Conservation (phyloP, 2,113 vertebrate species). For the Melospiza melodia region DNA sequence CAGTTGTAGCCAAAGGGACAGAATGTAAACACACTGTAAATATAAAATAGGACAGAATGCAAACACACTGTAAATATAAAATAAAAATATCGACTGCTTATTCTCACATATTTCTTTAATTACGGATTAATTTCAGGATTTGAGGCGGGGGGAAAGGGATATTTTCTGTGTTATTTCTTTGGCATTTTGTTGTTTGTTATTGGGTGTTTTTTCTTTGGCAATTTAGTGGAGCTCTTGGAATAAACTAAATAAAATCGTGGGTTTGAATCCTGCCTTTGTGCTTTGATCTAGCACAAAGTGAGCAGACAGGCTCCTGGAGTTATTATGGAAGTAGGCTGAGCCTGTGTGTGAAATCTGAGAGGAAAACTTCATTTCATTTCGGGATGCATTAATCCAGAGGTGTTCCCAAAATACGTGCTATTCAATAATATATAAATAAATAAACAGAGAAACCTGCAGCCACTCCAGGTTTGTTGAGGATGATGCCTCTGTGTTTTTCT, state of each 20-base stretch:
- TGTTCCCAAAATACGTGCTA: neutral
- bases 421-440: neutral
- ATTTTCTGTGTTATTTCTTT: neutral
- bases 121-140: slow-evolving; percentile 18
- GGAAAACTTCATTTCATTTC: neutral
- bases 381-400: neutral
- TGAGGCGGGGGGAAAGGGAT: accelerated
- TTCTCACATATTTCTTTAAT: slow-evolving; percentile 20
- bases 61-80: neutral
- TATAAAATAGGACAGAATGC: neutral
- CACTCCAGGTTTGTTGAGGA: neutral
- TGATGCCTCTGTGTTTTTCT: neutral
- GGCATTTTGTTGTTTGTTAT: neutral
- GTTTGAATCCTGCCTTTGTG: neutral
- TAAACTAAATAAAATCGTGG: neutral
- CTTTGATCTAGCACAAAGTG: neutral
- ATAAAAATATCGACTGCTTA: slow-evolving; percentile 28
- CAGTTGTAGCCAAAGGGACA: neutral
- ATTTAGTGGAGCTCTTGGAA: neutral
- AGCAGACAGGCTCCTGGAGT: neutral
- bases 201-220: neutral
- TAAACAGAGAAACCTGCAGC: neutral
- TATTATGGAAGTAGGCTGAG: neutral
- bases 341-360: neutral
- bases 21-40: neutral